Conservation (phyloP, 2,797 vertebrate genomes). For the Aplochiton taeniatus region DNA sequence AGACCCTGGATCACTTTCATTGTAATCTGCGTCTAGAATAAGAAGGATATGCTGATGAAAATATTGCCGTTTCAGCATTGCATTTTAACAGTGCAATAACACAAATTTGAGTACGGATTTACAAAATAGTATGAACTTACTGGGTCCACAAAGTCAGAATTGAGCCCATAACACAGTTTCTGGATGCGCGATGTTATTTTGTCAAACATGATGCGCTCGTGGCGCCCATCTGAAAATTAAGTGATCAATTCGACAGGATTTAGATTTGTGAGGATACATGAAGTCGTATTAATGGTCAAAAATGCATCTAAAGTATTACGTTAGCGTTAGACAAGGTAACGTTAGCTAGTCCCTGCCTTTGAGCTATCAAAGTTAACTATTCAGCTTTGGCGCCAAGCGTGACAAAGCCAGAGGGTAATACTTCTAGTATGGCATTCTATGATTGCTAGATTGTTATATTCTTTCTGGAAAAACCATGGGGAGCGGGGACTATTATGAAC, state of each 20-base stretch:
- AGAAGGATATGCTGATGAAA: no score
- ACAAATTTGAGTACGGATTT: no score
- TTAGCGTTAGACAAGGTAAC: no score
- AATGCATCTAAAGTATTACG: no score
- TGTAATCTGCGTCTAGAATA: conserved; percentile 88
- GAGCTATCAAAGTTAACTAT: not conserved
- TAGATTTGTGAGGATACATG: not conserved
- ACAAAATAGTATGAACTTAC: conserved; percentile 66
- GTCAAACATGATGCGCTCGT: conserved; percentile 98
- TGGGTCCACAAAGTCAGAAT: conserved; percentile 95
- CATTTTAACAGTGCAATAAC: no score
- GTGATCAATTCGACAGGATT: not conserved
- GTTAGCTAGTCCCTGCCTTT: not conserved
- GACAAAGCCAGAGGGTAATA: conserved; percentile 40
- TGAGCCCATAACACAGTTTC: conserved; percentile 97
- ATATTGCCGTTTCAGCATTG: no score
- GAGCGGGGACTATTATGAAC: not conserved
- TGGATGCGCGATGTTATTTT: conserved; percentile 98
- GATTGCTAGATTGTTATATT: no score
- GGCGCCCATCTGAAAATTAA: conserved; percentile 84
- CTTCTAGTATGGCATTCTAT: not conserved
- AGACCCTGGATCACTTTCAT: conserved; percentile 99
- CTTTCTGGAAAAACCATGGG: no score
- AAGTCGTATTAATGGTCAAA: no score
- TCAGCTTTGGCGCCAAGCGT: conserved; percentile 61